Base-by-base conservation (phyloP, 2,888 invertebrate species). In the Dione juno region DNA sequence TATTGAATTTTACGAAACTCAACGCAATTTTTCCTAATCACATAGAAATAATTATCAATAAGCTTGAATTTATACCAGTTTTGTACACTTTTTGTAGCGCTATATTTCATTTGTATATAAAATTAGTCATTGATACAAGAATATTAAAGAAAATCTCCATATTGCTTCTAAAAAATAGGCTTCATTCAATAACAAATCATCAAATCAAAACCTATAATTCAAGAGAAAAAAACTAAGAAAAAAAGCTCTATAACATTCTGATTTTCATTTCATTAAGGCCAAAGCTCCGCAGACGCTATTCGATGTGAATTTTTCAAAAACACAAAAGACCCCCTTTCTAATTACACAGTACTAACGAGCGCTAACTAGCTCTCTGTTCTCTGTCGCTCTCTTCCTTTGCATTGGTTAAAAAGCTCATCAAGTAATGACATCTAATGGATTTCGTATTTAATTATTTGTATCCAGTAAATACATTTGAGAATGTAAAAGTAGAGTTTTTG, bases 321-420 rank as follows among this genome's bases (percentile, higher is more conserved):
- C 14, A 43, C 59, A 43, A 61, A 61, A 61, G 59, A 61, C 59
- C 50, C 67, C 16, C 54, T 37, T 43, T 35, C 43, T 67, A 61
- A 67, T 67, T 61, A 61, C 41, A 61, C 41, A 41, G 59, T 21
- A 9, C 41, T 41, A 52, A 67, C 59, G 59, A 67, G 52, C 41
- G 28, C 66, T 58, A 66, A 66, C 66, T 66, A 66, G 41, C 67
- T 66, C 66, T 40, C 45, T 54, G 37, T n/a, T 54, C 54, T 54
- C 54, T 10, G 9, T 37, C 37, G 8, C 35, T 14, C 21, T 54
- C 21, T 53, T 28, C 21, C 52, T 53, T 14, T 28, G 21, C 14
- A 53, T 11, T 28, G 28, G 35, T 54, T 16, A 16, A 37, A 54
- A 16, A 16, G 54, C 37, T 54, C 54, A 37, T 54, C 37, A 37